These are phyloP conservation scores for Arvicanthis niloticus DNA, from an alignment of 2,113 vertebrate species.

Conservation along the genomic window DNA sequence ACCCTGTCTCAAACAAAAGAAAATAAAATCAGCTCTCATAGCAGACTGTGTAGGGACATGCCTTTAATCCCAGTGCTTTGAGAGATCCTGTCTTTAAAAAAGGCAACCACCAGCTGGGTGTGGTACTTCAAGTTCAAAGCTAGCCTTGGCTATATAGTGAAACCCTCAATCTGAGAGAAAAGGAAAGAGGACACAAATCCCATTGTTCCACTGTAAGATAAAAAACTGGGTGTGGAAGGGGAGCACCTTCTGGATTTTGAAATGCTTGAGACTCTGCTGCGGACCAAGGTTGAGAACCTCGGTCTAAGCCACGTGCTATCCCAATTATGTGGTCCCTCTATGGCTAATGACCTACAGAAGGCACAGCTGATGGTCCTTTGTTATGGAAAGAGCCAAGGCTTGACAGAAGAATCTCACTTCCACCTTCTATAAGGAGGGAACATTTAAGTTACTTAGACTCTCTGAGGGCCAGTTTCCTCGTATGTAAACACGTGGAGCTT, in stretches of 20 bases:
- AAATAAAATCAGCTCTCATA: not conserved
- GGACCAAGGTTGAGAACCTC: not conserved
- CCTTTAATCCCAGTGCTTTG: not conserved
- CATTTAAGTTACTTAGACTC: not conserved
- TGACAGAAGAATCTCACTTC: slow-evolving; percentile 4
- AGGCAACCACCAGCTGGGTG: not conserved
- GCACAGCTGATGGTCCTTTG: not conserved
- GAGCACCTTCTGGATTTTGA: not conserved
- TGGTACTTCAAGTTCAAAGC: too few species aligned
- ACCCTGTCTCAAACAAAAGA: not conserved
- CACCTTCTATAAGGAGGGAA: not conserved
- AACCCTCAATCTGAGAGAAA: not conserved
- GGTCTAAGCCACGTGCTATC: not conserved
- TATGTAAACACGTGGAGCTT: slow-evolving; percentile 12
- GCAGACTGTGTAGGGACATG: not conserved
- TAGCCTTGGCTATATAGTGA: not conserved
- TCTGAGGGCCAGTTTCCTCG: slow-evolving; percentile 22
- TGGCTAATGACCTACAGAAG: not conserved
- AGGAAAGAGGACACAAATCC: not conserved
- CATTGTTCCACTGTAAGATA: too few species aligned
- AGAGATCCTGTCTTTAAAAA: not conserved
- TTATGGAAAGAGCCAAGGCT: slow-evolving; percentile 4
- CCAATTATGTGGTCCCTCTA: not conserved
- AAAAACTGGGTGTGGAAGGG: too few species aligned
- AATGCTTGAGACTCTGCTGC: not conserved